Base-by-base conservation (phyloP, 2,888 invertebrate species). In the Creontiades dilutus region DNA sequence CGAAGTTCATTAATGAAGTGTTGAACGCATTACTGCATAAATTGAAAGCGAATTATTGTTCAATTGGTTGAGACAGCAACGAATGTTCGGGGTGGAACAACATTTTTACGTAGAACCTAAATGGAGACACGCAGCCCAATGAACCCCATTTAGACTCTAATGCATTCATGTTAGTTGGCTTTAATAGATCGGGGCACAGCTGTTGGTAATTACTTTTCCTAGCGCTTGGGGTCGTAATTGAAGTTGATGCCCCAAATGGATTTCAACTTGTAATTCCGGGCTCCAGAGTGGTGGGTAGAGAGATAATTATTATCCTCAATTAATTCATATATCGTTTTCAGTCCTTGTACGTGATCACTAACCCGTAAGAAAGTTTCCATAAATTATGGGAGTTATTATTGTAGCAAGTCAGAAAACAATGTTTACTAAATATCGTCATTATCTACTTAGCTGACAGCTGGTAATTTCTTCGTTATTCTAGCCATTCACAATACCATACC, bases 151-250 rank as follows among this genome's bases (percentile, higher is more conserved):
- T 52, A 47, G 52, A 52, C 52, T 48, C 27, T 27, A 52, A 82
- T 48, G 47, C 82, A 82, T 82, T 82, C 82, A 82, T 55, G 82
- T 82, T 82, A 82, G 82, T 82, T 82, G 82, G 27, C 52, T 55
- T 57, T 85, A 85, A 85, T 85, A 61, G 85, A 46, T 82, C 48
- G 57, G 55, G 48, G 82, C 82, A 82, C 82, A 85, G 85, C 55
- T 85, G 85, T 85, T 85, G 78, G 85, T 85, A 85, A 85, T 85
- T 85, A 85, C 85, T 19, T 82, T 82, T 55, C 37, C 57, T 9
- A 37, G 37, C 37, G 27, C 19, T 37, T 82, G 52, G 82, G 47
- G 52, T 47, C 78, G 78, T 47, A 78, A 78, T 78, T 78, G 78
- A 78, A 78, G 47, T 47, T 78, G 78, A 78, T 78, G 78, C 47